Percentiles rank a stretch among this genome's conserved stretches.
phyloP scores from a whole-genome alignment of 2,888 invertebrate genomes.

The Entomobrya proxima region DNA sequence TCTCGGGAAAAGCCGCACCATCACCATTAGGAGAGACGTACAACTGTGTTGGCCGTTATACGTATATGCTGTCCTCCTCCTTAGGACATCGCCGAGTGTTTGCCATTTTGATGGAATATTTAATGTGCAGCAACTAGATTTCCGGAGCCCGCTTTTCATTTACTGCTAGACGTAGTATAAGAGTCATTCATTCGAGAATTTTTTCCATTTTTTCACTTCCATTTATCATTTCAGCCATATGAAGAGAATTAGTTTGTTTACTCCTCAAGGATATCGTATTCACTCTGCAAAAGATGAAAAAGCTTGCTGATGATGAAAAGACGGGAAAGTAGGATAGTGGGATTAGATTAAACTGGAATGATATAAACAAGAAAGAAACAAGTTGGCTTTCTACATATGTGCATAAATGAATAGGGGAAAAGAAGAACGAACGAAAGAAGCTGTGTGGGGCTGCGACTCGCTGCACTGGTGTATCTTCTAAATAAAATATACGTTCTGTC shows the following conservation, averaged over 20 bases:
- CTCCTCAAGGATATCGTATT: background rate
- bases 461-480: too few relatives aligned
- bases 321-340: background rate
- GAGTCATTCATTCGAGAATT: background rate
- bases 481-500: too few relatives aligned
- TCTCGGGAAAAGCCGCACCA: too few relatives aligned
- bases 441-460: too few relatives aligned
- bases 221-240: constrained; percentile 21
- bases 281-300: background rate
- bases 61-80: background rate
- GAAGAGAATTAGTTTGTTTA: constrained; percentile 6
- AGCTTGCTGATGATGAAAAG: background rate
- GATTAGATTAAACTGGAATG: background rate
- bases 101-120: constrained; percentile 48
- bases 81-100: constrained; percentile 11
- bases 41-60: too few relatives aligned
- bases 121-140: constrained; percentile 18
- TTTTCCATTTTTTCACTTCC: background rate
- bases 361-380: background rate
- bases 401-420: background rate
- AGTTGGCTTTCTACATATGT: background rate
- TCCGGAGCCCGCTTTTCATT: background rate
- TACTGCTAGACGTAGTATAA: background rate
- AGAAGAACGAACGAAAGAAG: too few relatives aligned
- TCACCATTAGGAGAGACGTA: too few relatives aligned